phyloP scores from a whole-genome alignment of 2,797 vertebrate species.

The Thalassophryne amazonica region DNA sequence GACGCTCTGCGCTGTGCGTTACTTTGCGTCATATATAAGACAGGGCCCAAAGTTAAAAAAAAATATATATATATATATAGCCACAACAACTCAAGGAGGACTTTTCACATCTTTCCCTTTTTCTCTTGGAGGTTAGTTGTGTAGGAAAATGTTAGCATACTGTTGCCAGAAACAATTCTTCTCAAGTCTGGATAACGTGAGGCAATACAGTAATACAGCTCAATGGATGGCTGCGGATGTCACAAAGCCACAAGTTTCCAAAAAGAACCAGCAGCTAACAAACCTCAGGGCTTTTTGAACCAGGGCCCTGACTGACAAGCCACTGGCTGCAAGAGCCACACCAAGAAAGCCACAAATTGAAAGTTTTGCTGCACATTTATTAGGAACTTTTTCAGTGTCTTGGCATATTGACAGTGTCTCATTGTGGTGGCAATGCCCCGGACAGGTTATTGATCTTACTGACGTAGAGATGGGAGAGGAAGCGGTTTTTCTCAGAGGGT shows the following conservation, averaged over 20 bases:
- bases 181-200: slow-evolving; percentile 81
- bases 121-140: slow-evolving; percentile 65
- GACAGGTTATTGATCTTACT: slow-evolving; percentile 65
- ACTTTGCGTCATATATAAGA: too few relatives aligned
- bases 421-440: slow-evolving; percentile 60
- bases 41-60: too few relatives aligned
- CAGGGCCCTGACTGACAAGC: slow-evolving; percentile 73
- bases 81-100: slow-evolving; percentile 36
- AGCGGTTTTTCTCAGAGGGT: slow-evolving; percentile 37
- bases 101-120: slow-evolving; percentile 46
- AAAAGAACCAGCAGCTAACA: slow-evolving; percentile 81
- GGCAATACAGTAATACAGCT: slow-evolving; percentile 76
- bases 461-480: slow-evolving; percentile 62
- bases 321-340: slow-evolving; percentile 75
- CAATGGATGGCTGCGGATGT: slow-evolving; percentile 80
- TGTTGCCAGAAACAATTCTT: slow-evolving; percentile 81
- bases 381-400: slow-evolving; percentile 74
- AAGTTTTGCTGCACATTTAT: slow-evolving; percentile 81
- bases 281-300: slow-evolving; percentile 79
- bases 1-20: too few relatives aligned
- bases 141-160: slow-evolving; percentile 75
- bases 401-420: slow-evolving; percentile 60
- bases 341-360: slow-evolving; percentile 81
- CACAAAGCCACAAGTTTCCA: slow-evolving; percentile 83
- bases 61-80: too few relatives aligned